A percentile compares a stretch with the other conserved stretches of the same genome.
phyloP scores from a whole-genome alignment of 1,140 invertebrate genomes.

The Brachystomella parvula region DNA sequence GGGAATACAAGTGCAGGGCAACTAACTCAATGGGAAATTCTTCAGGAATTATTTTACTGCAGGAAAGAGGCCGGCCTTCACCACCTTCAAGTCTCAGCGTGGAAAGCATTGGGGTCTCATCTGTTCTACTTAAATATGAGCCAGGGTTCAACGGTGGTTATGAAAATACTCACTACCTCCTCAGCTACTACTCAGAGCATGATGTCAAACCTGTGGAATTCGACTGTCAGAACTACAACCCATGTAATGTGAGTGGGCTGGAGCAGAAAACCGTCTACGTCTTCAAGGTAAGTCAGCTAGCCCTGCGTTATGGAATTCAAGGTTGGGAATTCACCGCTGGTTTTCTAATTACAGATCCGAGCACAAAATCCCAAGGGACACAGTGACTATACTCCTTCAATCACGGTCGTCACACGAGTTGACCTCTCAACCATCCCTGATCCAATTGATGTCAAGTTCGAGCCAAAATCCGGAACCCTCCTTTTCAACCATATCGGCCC shows the following conservation, averaged over 20 bases:
- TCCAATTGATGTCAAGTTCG: slow-evolving; percentile 69
- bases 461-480: slow-evolving; percentile 62
- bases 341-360: slow-evolving; percentile 60
- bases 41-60: slow-evolving; percentile 62
- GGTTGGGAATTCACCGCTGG: too few relatives aligned
- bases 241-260: slow-evolving; percentile 73
- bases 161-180: slow-evolving; percentile 33
- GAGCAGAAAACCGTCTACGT: slow-evolving; percentile 74
- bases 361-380: slow-evolving; percentile 74
- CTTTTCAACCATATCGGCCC: slow-evolving; percentile 61
- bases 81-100: slow-evolving; percentile 62
- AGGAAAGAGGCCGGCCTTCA: slow-evolving; percentile 75
- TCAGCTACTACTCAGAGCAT: slow-evolving; percentile 35
- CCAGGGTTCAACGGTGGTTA: slow-evolving; percentile 72
- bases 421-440: slow-evolving; percentile 63
- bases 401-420: slow-evolving; percentile 66
- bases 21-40: slow-evolving; percentile 63
- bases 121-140: slow-evolving; percentile 70
- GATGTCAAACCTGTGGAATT: slow-evolving; percentile 50
- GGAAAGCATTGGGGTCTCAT: slow-evolving; percentile 62
- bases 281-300: slow-evolving; percentile 63
- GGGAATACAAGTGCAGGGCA: slow-evolving; percentile 78
- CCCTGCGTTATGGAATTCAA: too few relatives aligned
- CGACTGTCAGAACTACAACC: slow-evolving; percentile 72
- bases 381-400: slow-evolving; percentile 74